Evolutionary conservation across 1,140 invertebrate genomes (phyloP).

Genomic region (Conus betulinus): DNA sequence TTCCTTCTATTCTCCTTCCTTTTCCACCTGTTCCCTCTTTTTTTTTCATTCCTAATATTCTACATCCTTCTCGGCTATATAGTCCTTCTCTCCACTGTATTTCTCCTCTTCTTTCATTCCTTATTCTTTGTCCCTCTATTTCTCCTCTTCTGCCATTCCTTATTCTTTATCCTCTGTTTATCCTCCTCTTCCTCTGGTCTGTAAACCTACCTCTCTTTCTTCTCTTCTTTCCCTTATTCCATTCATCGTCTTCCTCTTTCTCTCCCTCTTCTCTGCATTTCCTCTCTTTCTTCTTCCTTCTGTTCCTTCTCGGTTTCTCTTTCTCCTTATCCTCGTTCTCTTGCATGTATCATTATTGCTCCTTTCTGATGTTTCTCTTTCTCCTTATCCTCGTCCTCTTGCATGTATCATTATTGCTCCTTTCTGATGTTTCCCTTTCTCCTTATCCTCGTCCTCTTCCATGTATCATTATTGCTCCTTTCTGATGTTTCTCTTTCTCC

Average conservation of each 20-base stretch:
- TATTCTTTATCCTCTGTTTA: not conserved
- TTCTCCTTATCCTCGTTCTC: not conserved
- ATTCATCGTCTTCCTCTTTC: not conserved
- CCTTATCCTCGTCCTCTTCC: not conserved
- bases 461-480: too few relatives aligned
- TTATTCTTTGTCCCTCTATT: too few relatives aligned
- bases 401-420: not conserved
- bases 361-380: not conserved
- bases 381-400: not conserved
- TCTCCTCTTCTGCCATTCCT: not conserved
- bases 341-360: too few relatives aligned
- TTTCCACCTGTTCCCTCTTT: too few relatives aligned
- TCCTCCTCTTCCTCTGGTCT: too few relatives aligned
- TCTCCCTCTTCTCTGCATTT: not conserved
- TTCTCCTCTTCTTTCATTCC: too few relatives aligned
- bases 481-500: too few relatives aligned
- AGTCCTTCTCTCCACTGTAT: too few relatives aligned
- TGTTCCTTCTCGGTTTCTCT: not conserved
- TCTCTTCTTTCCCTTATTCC: not conserved
- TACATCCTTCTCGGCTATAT: not conserved
- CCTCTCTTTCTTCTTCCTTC: not conserved
- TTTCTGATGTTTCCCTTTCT: not conserved
- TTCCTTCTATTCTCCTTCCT: too few relatives aligned
- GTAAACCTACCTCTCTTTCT: not conserved
- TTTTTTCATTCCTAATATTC: too few relatives aligned